Base-by-base conservation (phyloP, 2,797 vertebrate species). In the Naso thynnoides region DNA sequence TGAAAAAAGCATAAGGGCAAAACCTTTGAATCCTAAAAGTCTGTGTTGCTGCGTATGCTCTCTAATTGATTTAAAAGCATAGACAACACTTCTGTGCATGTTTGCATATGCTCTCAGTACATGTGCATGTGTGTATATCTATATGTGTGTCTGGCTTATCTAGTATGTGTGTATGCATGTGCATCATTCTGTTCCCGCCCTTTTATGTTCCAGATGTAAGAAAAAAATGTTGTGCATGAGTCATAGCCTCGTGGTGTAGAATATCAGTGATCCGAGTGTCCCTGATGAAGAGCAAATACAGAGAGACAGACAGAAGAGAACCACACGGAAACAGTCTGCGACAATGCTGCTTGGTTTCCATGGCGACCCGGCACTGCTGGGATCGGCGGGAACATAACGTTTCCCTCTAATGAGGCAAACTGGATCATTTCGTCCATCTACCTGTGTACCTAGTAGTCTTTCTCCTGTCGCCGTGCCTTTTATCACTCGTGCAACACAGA, bases 361-460 rank as follows among this genome's bases (percentile, higher is more conserved):
- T 92, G 91, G 82, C 93, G 84, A 94, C 93, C 63, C 2, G 0
- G 73, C 78, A 82, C 78, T 38, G 65, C 79, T 18, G 64, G 78
- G 67, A 79, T 84, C 27, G 29, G 71, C 54, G 58, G 89, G 90
- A 90, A 92, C 92, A 88, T 36, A 56, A 44, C 29, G 86, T 83
- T 84, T 78, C 60, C 78, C 84, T 82, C 83, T 93, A 93, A 94
- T 92, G 90, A 94, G 82, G 81, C 88, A 89, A 90, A 86, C 88
- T 70, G 73, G 90, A 93, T 94, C 89, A 89, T 91, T 89, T 87
- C 58, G 84, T 90, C 83, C 86, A 76, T 89, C 79, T 89, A 90
- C 89, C 88, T 92, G 85, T 86, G 87, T 72, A 77, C 81, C 80
- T 41, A 68, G 65, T 31, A 29, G 70, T 54, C 75, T 48, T 49